phyloP scores from a whole-genome alignment of 1,140 invertebrate genomes.

The Lepidurus packardi region DNA sequence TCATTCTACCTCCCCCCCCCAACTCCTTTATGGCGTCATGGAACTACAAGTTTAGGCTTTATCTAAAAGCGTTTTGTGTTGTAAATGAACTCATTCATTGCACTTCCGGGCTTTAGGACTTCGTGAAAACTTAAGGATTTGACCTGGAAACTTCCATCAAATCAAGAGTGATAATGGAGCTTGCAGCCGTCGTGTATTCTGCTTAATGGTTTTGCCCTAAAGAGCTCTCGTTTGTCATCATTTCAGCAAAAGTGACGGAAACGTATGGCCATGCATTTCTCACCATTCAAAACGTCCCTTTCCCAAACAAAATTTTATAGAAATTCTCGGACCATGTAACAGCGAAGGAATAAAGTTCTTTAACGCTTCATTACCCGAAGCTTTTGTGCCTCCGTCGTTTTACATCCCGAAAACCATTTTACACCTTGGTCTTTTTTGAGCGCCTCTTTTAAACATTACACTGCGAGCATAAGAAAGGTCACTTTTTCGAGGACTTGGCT shows the following conservation, averaged over 20 bases:
- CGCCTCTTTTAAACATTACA: no score
- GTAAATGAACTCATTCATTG: background rate
- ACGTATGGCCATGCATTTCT: slow-evolving; percentile 4
- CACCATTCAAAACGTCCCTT: background rate
- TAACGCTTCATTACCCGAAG: slow-evolving; percentile 9
- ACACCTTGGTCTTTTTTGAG: background rate
- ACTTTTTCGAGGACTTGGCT: background rate
- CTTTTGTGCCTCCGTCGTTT: background rate
- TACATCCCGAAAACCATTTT: background rate
- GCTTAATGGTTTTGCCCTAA: background rate
- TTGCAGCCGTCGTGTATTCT: background rate
- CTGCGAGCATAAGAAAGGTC: no score
- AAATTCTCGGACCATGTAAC: background rate
- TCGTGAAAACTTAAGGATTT: background rate
- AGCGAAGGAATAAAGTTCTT: background rate
- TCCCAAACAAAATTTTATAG: background rate
- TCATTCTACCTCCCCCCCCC: background rate
- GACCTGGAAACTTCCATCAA: slow-evolving; percentile 14
- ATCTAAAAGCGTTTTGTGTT: no score
- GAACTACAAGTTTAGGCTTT: no score
- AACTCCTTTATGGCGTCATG: no score
- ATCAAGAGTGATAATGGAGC: background rate
- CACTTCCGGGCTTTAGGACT: background rate
- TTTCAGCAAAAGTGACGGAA: slow-evolving; percentile 19
- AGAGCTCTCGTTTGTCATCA: slow-evolving; percentile 10